Percentiles rank a stretch among this genome's conserved stretches.
phyloP scores from a whole-genome alignment of 1,140 invertebrate genomes.

The Drosophila sp. region DNA sequence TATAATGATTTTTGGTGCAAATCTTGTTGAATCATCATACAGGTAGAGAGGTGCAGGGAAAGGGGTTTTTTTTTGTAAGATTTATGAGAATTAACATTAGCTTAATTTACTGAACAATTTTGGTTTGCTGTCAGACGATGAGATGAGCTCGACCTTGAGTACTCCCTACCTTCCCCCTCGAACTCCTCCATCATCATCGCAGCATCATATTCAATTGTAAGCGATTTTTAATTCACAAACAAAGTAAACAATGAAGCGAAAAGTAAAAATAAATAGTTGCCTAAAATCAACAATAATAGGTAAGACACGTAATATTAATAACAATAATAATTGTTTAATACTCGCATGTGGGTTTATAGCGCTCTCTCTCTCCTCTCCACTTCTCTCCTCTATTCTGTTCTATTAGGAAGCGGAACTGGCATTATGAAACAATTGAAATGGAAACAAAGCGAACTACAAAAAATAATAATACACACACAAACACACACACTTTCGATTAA shows the following conservation, averaged over 20 bases:
- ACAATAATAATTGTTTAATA: constrained; percentile 61
- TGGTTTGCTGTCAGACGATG: constrained; percentile 41
- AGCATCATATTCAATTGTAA: constrained; percentile 59
- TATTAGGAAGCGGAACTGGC: constrained; percentile 69
- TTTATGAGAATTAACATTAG: constrained; percentile 53
- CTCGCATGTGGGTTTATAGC: constrained; percentile 49
- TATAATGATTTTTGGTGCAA: constrained; percentile 42
- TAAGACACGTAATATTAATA: constrained; percentile 56
- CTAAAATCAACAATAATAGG: constrained; percentile 41
- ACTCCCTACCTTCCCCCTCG: background rate
- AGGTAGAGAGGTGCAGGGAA: background rate
- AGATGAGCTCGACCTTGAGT: constrained; percentile 58
- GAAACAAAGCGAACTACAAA: constrained; percentile 34
- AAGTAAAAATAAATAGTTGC: constrained; percentile 32
- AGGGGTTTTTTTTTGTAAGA: constrained; percentile 33
- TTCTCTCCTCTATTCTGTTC: constrained; percentile 15
- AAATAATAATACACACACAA: constrained; percentile 34
- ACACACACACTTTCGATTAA: constrained; percentile 25
- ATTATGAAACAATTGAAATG: constrained; percentile 51
- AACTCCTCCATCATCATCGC: background rate
- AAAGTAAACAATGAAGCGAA: constrained; percentile 67
- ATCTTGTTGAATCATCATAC: constrained; percentile 31
- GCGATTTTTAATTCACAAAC: constrained; percentile 67
- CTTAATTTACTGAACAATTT: constrained; percentile 22
- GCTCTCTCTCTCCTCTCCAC: constrained; percentile 18